Conservation (phyloP, 2,797 vertebrate genomes). For the Champsocephalus gunnari region DNA sequence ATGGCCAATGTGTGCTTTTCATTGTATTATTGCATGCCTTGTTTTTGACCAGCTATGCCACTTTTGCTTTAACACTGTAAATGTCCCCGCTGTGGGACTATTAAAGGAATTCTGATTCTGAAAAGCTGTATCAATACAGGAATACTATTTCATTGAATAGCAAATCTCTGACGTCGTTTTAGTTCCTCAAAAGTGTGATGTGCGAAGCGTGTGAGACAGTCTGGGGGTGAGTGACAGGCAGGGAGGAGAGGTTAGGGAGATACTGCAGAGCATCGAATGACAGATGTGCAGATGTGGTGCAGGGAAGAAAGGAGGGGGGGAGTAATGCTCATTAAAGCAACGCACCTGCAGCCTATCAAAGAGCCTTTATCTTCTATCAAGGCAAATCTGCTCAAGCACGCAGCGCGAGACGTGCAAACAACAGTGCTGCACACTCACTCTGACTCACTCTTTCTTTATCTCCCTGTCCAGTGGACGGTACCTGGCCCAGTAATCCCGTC, state of each 20-base stretch:
- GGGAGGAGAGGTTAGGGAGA: slow-evolving; percentile 40
- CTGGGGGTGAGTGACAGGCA: slow-evolving; percentile 50
- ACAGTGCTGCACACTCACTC: slow-evolving; percentile 49
- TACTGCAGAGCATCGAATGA: slow-evolving; percentile 65
- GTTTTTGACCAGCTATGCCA: no score
- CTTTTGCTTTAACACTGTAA: no score
- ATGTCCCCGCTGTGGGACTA: no score
- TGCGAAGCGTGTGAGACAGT: slow-evolving; percentile 20
- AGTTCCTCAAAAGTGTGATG: slow-evolving; percentile 33
- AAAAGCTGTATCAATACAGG: slow-evolving; percentile 50
- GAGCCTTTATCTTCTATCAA: slow-evolving; percentile 83
- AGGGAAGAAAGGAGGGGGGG: not conserved
- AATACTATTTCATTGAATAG: slow-evolving; percentile 49
- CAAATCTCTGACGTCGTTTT: slow-evolving; percentile 24
- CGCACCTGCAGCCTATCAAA: slow-evolving; percentile 85
- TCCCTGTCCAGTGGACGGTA: slow-evolving; percentile 55
- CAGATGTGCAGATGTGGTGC: slow-evolving; percentile 73
- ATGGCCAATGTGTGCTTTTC: no score
- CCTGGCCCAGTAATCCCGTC: slow-evolving; percentile 75
- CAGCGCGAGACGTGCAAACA: slow-evolving; percentile 67
- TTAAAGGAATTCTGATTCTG: no score
- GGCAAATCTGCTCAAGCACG: slow-evolving; percentile 79
- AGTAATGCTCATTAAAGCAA: slow-evolving; percentile 79
- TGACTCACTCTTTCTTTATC: slow-evolving; percentile 37
- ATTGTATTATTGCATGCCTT: no score